Base-by-base conservation (phyloP, 2,888 invertebrate species). In the Microchrysa polita region DNA sequence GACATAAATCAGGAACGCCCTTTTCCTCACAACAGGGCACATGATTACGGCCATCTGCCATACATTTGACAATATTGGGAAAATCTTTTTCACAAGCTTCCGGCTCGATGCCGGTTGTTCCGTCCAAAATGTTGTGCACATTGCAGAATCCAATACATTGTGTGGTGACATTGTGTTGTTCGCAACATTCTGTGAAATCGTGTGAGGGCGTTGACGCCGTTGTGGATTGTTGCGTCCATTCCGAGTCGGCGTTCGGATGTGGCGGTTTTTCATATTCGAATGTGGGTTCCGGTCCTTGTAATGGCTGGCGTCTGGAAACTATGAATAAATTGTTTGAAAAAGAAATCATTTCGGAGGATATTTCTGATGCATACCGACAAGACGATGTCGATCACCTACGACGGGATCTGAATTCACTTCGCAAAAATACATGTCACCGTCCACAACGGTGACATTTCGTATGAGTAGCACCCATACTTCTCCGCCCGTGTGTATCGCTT, bases 381-480 rank as follows among this genome's bases (percentile, higher is more conserved):
- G 87, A 80, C 91, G 90, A 82, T 94, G 93, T 84, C 93, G 93
- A 80, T 93, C 93, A 77, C 91, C 88, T 59, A 93, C 88, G 0
- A 91, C 90, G 0, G 94, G 94, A 78, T 90, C 91, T 16, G 92
- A 92, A 85, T 94, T 94, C 18, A 94, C 89, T 85, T 94, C 94
- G 79, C 94, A 95, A 78, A 91, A 89, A 82, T 94, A 95, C 44
- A 93, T 87, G 1, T 93, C 94, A 0, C 92, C 89, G 81, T 95
- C 94, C 0, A 89, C 87, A 0, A 90, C 86, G 79, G 88, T 90
- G 16, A 91, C 89, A 18, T 88, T 86, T 81, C 90, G 91, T 80
- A 95, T 93, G 76, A 93, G 90, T 65, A 95, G 87, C 55, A 94
- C 93, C 94, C 94, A 94, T 16, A 94, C 93, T 81, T 93, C 93